These are phyloP conservation scores for Poeciliopsis infans DNA, from an alignment of 2,797 vertebrate genomes.

Conservation along the genomic window DNA sequence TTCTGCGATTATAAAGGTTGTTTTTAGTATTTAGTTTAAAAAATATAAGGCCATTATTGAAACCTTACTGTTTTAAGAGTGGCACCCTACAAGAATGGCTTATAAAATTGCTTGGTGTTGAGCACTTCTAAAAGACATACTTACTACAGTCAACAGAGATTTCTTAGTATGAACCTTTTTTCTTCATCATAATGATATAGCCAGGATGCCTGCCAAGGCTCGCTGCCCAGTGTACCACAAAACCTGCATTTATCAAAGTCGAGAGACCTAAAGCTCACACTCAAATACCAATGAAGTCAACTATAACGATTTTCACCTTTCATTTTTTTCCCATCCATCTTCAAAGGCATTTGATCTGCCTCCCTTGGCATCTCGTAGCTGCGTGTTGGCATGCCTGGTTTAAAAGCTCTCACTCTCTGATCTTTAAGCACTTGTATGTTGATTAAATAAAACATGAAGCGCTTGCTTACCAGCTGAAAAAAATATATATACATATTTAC, in stretches of 20 bases:
- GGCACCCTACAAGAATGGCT: neutral
- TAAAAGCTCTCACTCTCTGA: slow-evolving; percentile 71
- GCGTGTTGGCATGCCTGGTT: slow-evolving; percentile 72
- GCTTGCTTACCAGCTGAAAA: slow-evolving; percentile 58
- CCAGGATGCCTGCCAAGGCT: slow-evolving; percentile 33
- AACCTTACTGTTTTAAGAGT: neutral
- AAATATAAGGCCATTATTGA: neutral
- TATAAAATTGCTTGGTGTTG: neutral
- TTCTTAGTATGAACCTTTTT: slow-evolving; percentile 27
- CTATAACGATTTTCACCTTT: slow-evolving; percentile 72
- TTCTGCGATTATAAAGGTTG: neutral
- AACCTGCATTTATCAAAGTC: slow-evolving; percentile 37
- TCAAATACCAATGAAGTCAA: slow-evolving; percentile 67
- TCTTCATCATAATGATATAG: slow-evolving; percentile 36
- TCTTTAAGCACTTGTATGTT: slow-evolving; percentile 71
- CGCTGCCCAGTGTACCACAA: slow-evolving; percentile 21
- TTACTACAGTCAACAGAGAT: slow-evolving; percentile 9
- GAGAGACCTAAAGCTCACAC: slow-evolving; percentile 61
- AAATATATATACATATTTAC: slow-evolving; percentile 59
- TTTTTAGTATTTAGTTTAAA: neutral
- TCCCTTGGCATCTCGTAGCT: slow-evolving; percentile 72
- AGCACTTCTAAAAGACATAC: neutral
- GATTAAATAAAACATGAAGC: slow-evolving; percentile 78
- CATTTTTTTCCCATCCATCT: slow-evolving; percentile 57
- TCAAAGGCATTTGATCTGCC: slow-evolving; percentile 79